A percentile compares a stretch with the other conserved stretches of the same genome.
phyloP scores from a whole-genome alignment of 1,140 invertebrate species.

The Diprion similis region DNA sequence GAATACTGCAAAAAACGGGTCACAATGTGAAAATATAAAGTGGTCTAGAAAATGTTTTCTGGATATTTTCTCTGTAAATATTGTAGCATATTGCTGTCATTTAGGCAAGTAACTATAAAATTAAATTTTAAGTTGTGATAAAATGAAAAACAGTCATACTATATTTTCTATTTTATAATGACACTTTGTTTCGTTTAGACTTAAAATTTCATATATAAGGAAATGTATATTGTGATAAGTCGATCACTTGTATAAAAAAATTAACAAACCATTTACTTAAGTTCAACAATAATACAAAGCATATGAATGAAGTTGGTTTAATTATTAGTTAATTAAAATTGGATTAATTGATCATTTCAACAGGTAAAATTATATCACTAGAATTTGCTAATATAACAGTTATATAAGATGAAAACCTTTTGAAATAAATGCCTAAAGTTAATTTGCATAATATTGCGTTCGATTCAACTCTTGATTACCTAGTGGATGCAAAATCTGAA shows the following conservation, averaged over 20 bases:
- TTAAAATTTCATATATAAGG: conserved; percentile 10
- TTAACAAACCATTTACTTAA: not conserved
- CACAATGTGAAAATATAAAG: not conserved
- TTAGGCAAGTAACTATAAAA: conserved; percentile 32
- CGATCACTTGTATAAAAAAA: conserved; percentile 45
- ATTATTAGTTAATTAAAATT: not conserved
- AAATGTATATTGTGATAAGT: conserved; percentile 52
- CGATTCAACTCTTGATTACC: no score
- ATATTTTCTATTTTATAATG: not conserved
- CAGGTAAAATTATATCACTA: not conserved
- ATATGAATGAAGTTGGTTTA: not conserved
- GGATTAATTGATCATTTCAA: not conserved
- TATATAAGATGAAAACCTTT: not conserved
- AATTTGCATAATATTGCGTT: not conserved
- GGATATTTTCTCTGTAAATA: conserved; percentile 42
- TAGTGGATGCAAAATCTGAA: no score
- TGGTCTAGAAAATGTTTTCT: conserved; percentile 14
- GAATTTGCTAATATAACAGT: not conserved
- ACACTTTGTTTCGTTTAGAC: not conserved
- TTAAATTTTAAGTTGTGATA: conserved; percentile 20
- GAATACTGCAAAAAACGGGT: conserved; percentile 7
- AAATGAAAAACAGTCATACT: conserved; percentile 9
- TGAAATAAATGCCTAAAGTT: conserved; percentile 3
- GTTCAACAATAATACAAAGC: not conserved
- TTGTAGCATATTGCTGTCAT: conserved; percentile 45